phyloP scores from a whole-genome alignment of 2,888 invertebrate species.

The Drosophila formosana region DNA sequence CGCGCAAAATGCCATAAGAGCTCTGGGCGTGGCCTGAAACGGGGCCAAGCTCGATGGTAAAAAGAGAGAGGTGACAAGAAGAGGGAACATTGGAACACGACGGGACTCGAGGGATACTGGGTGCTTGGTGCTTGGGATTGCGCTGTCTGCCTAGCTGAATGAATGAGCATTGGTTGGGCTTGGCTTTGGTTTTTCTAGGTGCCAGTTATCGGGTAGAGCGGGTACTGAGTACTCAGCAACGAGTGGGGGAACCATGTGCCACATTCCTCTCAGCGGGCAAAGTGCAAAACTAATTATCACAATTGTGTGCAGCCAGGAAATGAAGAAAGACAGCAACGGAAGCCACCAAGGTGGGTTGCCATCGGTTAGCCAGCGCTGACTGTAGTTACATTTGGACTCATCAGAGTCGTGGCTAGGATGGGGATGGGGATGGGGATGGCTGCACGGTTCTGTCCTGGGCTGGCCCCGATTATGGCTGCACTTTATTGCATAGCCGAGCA shows the following conservation, averaged over 20 bases:
- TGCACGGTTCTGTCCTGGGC: conserved; percentile 13
- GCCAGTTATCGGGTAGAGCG: conserved; percentile 11
- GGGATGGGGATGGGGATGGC: not conserved
- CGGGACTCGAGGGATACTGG: conserved; percentile 6
- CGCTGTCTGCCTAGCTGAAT: conserved; percentile 55
- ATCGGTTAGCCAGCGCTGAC: conserved; percentile 25
- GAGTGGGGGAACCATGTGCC: conserved; percentile 18
- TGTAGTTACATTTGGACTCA: conserved; percentile 23
- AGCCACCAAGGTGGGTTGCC: conserved; percentile 72
- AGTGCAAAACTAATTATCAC: conserved; percentile 81
- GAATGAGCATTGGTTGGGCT: conserved; percentile 68
- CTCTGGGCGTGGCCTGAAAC: conserved; percentile 40
- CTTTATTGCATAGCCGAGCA: conserved; percentile 76
- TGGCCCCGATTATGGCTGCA: conserved; percentile 70
- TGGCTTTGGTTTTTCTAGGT: conserved; percentile 22
- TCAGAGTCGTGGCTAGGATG: not conserved
- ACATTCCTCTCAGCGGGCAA: conserved; percentile 53
- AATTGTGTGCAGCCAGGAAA: conserved; percentile 79
- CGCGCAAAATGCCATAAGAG: conserved; percentile 75
- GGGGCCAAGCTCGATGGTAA: not conserved
- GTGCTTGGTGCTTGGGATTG: not conserved
- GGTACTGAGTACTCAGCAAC: not conserved
- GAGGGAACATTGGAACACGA: not conserved
- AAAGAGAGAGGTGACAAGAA: conserved; percentile 5
- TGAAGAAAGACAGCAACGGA: conserved; percentile 80